Percentiles rank a stretch among this genome's conserved stretches.
Evolutionary conservation across 2,797 vertebrate genomes (phyloP).

Genomic region (Catostomus latipinnis): DNA sequence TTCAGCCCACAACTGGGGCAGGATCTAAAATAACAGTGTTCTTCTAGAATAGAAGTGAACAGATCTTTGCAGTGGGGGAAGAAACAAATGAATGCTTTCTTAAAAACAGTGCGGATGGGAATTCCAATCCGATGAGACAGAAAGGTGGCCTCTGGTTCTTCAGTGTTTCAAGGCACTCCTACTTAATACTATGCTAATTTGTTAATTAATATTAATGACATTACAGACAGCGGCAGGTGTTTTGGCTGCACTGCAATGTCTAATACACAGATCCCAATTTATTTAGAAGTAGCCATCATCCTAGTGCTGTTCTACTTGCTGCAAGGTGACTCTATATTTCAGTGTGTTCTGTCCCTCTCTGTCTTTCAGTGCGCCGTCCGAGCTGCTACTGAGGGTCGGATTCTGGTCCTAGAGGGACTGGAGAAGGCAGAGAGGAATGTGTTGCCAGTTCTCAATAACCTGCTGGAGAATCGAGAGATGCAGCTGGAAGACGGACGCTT

Average conservation of each 20-base stretch:
- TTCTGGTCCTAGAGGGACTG: slow-evolving; percentile 92
- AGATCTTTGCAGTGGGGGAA: slow-evolving; percentile 50
- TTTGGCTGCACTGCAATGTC: too few species aligned
- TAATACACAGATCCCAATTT: too few species aligned
- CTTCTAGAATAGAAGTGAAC: slow-evolving; percentile 57
- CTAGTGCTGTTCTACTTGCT: not conserved
- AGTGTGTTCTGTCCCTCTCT: not conserved
- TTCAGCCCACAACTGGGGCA: slow-evolving; percentile 49
- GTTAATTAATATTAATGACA: too few species aligned
- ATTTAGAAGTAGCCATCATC: not conserved
- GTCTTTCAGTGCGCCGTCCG: slow-evolving; percentile 89
- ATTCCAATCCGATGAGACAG: slow-evolving; percentile 61
- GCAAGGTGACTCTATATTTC: not conserved
- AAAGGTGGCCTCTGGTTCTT: slow-evolving; percentile 30
- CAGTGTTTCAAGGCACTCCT: not conserved
- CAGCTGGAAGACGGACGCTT: slow-evolving; percentile 98
- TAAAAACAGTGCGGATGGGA: slow-evolving; percentile 57
- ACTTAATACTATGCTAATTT: too few species aligned
- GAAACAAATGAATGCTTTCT: slow-evolving; percentile 35
- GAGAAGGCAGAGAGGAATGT: slow-evolving; percentile 97
- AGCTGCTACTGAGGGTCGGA: slow-evolving; percentile 91
- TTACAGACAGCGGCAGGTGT: too few species aligned
- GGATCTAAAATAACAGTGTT: slow-evolving; percentile 54
- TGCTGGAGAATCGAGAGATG: slow-evolving; percentile 98
- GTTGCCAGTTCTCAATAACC: slow-evolving; percentile 93